Base-by-base conservation (phyloP, 2,113 vertebrate species). In the Nerophis ophidion region DNA sequence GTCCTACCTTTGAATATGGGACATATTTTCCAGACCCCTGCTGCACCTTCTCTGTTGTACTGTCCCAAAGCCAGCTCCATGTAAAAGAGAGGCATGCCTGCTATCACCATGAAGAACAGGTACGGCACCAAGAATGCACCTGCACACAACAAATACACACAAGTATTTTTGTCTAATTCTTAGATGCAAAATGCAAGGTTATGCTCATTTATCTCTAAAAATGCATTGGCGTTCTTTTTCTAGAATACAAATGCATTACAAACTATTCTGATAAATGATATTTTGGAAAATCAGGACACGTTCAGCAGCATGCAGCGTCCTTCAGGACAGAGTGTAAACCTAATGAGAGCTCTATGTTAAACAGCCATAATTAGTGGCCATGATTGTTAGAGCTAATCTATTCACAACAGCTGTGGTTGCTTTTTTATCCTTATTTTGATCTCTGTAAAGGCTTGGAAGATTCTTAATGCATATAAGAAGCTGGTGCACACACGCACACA, bases 21-120 rank as follows among this genome's bases (percentile, higher is more conserved):
- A 44, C 93, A 95, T 74, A 95, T 95, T 82, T 95, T 95, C 93
- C 93, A 95, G 64, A 95, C 91, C 0, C 93, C 93, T 0, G 93
- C 92, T 0, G 93, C 93, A 5, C 93, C 93, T 73, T 93, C 91
- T 48, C 93, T 85, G 82, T 94, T 93, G 75, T 93, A 95, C 66
- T 95, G 93, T 17, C 93, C 93, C 16, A 95, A 80, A 6, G 93
- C 93, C 75, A 95, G 82, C 79, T 95, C 93, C 93, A 95, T 95
- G 81, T 95, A 95, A 87, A 95, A 95, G 1, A 95, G 92, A 0
- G 93, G 93, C 92, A 93, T 94, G 5, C 93, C 93, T 0, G 93
- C 93, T 36, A 95, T 93, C 71, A 94, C 87, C 93, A 95, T 94
- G 80, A 95, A 94, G 78, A 95, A 89, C 68, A 95, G 58, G 72